Evolutionary conservation across 1,140 invertebrate genomes (phyloP).

Genomic region (Ganaspis sp.): DNA sequence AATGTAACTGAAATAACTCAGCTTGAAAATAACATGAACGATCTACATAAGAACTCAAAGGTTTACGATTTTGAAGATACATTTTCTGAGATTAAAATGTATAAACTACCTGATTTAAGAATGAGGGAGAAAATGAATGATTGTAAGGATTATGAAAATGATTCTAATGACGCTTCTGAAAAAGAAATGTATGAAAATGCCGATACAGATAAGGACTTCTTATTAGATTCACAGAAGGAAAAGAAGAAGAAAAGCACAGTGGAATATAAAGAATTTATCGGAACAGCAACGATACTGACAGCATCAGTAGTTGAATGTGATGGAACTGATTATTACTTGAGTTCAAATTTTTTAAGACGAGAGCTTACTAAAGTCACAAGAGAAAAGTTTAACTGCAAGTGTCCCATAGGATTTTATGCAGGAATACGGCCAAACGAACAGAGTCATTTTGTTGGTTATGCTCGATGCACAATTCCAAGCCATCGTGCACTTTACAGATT

Average conservation of each 20-base stretch:
- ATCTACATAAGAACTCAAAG: no score
- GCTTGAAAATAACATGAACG: no score
- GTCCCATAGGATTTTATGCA: conserved; percentile 28
- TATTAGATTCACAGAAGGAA: no score
- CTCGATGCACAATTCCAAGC: conserved; percentile 14
- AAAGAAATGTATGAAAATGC: no score
- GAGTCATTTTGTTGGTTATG: conserved; percentile 25
- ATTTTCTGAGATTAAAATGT: no score
- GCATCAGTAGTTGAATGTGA: not conserved
- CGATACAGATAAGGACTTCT: no score
- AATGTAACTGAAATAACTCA: no score
- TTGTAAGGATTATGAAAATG: no score
- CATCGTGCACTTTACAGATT: not conserved
- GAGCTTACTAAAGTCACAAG: not conserved
- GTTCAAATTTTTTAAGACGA: not conserved
- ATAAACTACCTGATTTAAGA: no score
- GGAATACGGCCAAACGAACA: conserved; percentile 4
- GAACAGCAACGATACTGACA: not conserved
- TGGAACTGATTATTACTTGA: not conserved
- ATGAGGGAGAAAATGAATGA: no score
- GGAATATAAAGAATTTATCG: not conserved
- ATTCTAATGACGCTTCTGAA: no score
- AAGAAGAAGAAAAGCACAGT: not conserved
- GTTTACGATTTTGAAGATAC: no score
- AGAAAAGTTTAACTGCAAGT: not conserved